These are phyloP conservation scores for Drosophila neocordata DNA, from an alignment of 1,140 invertebrate species.

Conservation along the genomic window DNA sequence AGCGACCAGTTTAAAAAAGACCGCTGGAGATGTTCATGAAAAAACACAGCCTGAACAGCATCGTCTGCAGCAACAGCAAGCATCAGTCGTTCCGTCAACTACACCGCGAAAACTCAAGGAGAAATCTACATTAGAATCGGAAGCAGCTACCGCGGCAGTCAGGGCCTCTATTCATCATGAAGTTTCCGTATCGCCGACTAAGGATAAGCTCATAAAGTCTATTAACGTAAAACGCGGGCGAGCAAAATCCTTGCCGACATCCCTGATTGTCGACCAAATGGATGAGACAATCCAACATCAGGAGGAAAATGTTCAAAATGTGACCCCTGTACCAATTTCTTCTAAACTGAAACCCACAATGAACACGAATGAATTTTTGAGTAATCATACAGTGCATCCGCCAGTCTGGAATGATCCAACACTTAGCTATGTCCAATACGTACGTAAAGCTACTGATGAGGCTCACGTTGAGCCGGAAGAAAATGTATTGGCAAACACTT, in stretches of 20 bases:
- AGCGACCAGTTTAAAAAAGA: not conserved
- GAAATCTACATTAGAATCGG: not conserved
- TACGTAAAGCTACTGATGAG: not conserved
- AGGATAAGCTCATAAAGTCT: not conserved
- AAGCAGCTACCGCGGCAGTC: not conserved
- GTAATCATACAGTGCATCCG: conserved; percentile 4
- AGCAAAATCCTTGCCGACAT: conserved; percentile 37
- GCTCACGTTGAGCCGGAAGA: not conserved
- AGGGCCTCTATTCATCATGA: not conserved
- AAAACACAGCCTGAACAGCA: conserved; percentile 29
- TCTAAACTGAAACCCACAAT: not conserved
- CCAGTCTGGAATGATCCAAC: conserved; percentile 21
- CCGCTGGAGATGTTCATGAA: not conserved
- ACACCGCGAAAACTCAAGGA: not conserved
- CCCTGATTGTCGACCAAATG: not conserved
- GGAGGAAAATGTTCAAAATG: not conserved
- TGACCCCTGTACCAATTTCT: not conserved
- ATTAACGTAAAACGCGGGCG: not conserved
- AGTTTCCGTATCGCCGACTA: not conserved
- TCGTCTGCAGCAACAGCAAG: conserved; percentile 43
- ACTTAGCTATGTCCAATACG: conserved; percentile 18
- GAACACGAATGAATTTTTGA: conserved; percentile 21
- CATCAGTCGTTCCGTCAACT: not conserved
- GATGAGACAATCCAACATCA: not conserved
- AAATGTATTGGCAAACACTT: not conserved